Percentiles rank a stretch among this genome's conserved stretches.
These are phyloP conservation scores for Spodoptera frugiperda DNA, from an alignment of 1,140 invertebrate genomes.

Conservation along the genomic window DNA sequence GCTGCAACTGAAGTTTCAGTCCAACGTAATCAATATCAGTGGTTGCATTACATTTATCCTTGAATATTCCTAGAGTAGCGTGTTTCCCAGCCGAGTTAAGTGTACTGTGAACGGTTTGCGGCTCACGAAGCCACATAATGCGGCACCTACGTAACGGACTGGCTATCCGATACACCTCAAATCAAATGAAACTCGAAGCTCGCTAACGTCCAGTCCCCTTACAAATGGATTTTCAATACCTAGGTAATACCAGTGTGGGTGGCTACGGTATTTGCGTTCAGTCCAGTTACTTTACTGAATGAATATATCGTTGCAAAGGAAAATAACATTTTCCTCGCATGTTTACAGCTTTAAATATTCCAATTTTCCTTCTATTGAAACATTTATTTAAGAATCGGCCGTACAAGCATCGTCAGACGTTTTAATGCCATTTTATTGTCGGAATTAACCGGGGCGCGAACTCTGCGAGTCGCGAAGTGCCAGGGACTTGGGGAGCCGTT, in stretches of 20 bases:
- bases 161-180: slow-evolving; percentile 76
- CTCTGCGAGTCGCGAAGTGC: slow-evolving; percentile 21
- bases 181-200: slow-evolving; percentile 66
- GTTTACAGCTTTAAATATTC: not conserved
- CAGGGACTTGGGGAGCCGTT: slow-evolving; percentile 53
- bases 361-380: not conserved
- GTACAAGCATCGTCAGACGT: not conserved
- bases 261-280: slow-evolving; percentile 5
- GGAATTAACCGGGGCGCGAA: slow-evolving; percentile 37
- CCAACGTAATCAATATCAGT: not conserved
- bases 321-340: not conserved
- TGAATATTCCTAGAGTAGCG: slow-evolving; percentile 17
- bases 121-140: slow-evolving; percentile 75
- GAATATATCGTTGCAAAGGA: not conserved
- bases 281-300: slow-evolving; percentile 5
- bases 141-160: slow-evolving; percentile 61
- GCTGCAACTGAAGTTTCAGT: slow-evolving; percentile 19
- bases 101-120: slow-evolving; percentile 53
- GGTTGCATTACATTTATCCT: slow-evolving; percentile 25
- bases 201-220: slow-evolving; percentile 38
- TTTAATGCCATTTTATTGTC: slow-evolving; percentile 26
- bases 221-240: slow-evolving; percentile 41
- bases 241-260: slow-evolving; percentile 2
- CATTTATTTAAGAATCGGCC: not conserved
- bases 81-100: slow-evolving; percentile 23